Conservation (phyloP, 1,140 invertebrate species). For the Philotrypesis tridentata region DNA sequence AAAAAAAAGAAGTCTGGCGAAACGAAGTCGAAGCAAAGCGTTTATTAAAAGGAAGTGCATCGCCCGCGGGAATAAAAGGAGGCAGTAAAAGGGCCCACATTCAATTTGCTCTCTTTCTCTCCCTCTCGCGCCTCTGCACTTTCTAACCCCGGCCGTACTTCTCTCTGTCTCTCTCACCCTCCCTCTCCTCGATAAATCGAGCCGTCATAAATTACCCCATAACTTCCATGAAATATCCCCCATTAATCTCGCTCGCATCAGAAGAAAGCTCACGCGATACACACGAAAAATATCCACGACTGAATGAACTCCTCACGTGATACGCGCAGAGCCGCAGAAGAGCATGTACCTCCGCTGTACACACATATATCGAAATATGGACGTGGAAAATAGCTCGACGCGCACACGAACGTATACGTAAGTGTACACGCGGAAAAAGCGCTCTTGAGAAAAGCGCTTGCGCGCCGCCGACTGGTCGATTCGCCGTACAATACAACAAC, state of each 20-base stretch:
- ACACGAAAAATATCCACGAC: background rate
- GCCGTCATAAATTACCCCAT: too few relatives aligned
- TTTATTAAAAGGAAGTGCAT: background rate
- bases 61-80: background rate
- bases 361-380: too few relatives aligned
- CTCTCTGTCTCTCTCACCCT: too few relatives aligned
- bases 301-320: background rate
- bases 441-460: constrained; percentile 22
- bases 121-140: too few relatives aligned
- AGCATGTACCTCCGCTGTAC: too few relatives aligned
- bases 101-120: constrained; percentile 27
- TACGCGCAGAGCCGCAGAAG: too few relatives aligned
- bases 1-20: background rate
- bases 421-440: background rate
- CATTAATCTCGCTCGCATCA: background rate
- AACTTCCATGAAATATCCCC: too few relatives aligned
- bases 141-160: too few relatives aligned
- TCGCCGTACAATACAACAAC: too few relatives aligned
- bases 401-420: too few relatives aligned
- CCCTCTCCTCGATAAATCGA: too few relatives aligned
- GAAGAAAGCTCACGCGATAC: background rate
- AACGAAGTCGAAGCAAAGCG: background rate
- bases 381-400: too few relatives aligned
- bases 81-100: constrained; percentile 23
- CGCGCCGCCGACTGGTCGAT: constrained; percentile 23